Evolutionary conservation across 1,140 invertebrate genomes (phyloP), one percentile per base, ranked within the genome.

Genomic region (Diabrotica undecimpunctata): DNA sequence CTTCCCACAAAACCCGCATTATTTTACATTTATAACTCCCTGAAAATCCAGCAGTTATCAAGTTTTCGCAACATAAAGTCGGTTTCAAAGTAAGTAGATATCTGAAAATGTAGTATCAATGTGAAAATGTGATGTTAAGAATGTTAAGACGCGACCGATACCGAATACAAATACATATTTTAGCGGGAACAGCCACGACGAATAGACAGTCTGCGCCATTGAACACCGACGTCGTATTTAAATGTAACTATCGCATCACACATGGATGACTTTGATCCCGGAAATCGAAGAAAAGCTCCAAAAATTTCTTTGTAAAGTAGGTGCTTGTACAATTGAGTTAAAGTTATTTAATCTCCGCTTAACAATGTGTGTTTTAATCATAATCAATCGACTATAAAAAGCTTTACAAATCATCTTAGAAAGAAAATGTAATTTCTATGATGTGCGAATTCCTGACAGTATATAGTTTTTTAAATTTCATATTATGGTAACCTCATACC

Each of bases 91-190:
- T 64, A 67, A 69, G 65, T 65, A 39, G 65, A 60, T 62, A 12
- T 54, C 61, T 57, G 38, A 52, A 57, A 62, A 66, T 62, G 65
- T 54, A 64, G 68, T 67, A 69, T 69, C 68, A 66, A 69, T 61
- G 59, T 35, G 59, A 38, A 63, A 66, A 69, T 61, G 59, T 39
- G 59, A 61, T 61, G 59, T 61, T 61, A 55, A 55, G 54, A 55
- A 55, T 14, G 58, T 64, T 68, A 69, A 69, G 52, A 53, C 62
- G 62, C 53, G 59, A 69, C 67, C 52, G 63, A 69, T 69, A 67
- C 69, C 67, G 71, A 70, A 72, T 72, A 72, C 71, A 72, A 72
- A 72, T 69, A 72, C 69, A 72, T 72, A 72, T 71, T 72, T 72
- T 68, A 72, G 62, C 36, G 53, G 55, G 56, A 68, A 69, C 66